These are phyloP conservation scores for Phycodurus eques DNA, from an alignment of 2,113 vertebrate species.

Conservation along the genomic window DNA sequence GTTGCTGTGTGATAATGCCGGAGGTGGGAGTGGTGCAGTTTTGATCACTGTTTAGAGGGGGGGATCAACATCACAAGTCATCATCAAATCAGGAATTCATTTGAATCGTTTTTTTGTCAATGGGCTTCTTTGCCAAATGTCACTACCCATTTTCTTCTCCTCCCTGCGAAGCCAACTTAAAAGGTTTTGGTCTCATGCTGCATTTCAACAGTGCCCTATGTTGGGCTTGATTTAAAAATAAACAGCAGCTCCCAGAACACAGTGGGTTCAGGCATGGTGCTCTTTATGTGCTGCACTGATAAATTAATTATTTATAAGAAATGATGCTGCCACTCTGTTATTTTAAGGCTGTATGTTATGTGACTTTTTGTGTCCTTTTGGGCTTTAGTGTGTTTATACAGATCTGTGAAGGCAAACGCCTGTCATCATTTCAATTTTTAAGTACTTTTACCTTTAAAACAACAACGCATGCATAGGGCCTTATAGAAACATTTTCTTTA, in stretches of 20 bases:
- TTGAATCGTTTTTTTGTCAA: constrained; percentile 31
- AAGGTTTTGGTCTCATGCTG: neutral
- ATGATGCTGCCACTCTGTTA: constrained; percentile 44
- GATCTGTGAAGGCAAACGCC: neutral
- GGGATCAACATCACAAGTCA: constrained; percentile 22
- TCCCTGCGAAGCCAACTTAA: constrained; percentile 26
- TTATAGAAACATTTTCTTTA: too few species aligned
- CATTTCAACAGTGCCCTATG: neutral
- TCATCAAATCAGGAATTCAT: constrained; percentile 12
- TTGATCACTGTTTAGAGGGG: neutral
- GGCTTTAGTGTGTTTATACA: constrained; percentile 9
- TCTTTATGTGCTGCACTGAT: constrained; percentile 34
- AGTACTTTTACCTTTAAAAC: too few species aligned
- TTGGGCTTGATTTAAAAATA: constrained; percentile 25
- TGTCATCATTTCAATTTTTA: neutral
- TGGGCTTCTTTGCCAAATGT: neutral
- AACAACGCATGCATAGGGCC: too few species aligned
- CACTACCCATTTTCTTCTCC: neutral
- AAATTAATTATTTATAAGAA: constrained; percentile 56
- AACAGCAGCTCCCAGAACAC: constrained; percentile 14
- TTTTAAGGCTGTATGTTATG: constrained; percentile 40
- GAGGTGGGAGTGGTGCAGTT: constrained; percentile 50
- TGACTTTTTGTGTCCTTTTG: constrained; percentile 9
- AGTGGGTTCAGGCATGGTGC: constrained; percentile 19
- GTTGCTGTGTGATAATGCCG: constrained; percentile 77